These are phyloP conservation scores for Piliocolobus tephrosceles DNA, from an alignment of 2,113 vertebrate genomes.

Conservation along the genomic window DNA sequence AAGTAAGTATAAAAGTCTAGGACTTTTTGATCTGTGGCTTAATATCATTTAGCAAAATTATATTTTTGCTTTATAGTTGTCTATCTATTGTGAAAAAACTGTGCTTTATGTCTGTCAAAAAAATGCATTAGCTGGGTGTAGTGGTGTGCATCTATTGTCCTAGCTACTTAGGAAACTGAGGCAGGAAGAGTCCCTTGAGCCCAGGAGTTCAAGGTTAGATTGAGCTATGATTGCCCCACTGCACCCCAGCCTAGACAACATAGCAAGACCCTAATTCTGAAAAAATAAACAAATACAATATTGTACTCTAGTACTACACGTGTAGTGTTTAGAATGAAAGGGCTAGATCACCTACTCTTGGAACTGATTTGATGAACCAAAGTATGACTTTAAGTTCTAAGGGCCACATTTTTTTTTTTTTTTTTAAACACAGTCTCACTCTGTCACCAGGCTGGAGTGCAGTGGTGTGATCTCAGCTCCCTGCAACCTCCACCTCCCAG, in stretches of 20 bases:
- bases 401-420: neutral
- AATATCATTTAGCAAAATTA: neutral
- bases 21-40: neutral
- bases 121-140: too few relatives aligned
- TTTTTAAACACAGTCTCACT: too few relatives aligned
- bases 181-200: too few relatives aligned
- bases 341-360: neutral
- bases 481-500: too few relatives aligned
- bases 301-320: neutral
- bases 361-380: neutral
- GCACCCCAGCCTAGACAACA: too few relatives aligned
- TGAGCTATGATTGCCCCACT: too few relatives aligned
- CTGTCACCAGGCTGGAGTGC: too few relatives aligned
- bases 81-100: neutral
- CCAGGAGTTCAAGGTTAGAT: too few relatives aligned
- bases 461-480: too few relatives aligned
- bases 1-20: slow-evolving; percentile 23
- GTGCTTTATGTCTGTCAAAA: neutral
- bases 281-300: neutral
- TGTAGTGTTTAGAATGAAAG: neutral
- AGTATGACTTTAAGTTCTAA: slow-evolving; percentile 1
- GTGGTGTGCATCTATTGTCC: too few relatives aligned
- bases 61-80: neutral
- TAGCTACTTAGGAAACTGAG: too few relatives aligned
- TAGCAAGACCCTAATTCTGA: too few relatives aligned